These are phyloP conservation scores for Athetis lepigone DNA, from an alignment of 2,888 invertebrate species.

Conservation along the genomic window DNA sequence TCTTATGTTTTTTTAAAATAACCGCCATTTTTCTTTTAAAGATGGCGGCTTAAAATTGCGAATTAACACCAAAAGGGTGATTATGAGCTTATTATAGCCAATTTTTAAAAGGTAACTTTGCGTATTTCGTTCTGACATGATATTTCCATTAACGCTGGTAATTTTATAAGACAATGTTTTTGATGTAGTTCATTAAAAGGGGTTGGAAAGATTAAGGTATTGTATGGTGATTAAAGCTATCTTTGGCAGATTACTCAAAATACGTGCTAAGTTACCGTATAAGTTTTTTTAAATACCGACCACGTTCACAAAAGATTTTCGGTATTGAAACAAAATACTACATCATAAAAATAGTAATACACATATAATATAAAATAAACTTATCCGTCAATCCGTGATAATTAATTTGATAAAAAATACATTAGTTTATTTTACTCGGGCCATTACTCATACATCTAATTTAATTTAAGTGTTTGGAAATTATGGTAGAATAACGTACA, in stretches of 20 bases:
- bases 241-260: background rate
- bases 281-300: no score
- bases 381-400: no score
- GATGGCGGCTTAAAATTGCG: constrained; percentile 32
- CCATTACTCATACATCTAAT: no score
- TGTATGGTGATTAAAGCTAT: constrained; percentile 14
- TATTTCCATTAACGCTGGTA: constrained; percentile 58
- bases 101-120: constrained; percentile 52
- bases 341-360: no score
- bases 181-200: constrained; percentile 36
- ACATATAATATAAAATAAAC: no score
- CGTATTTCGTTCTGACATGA: constrained; percentile 49
- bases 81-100: constrained; percentile 48
- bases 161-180: constrained; percentile 42
- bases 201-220: no score
- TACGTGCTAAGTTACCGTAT: background rate
- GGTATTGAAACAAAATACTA: no score
- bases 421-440: no score
- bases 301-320: no score
- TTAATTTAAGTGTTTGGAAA: no score
- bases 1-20: constrained; percentile 23
- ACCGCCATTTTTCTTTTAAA: constrained; percentile 29
- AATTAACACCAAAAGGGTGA: constrained; percentile 46
- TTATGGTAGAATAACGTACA: no score
- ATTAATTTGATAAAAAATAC: no score